Percentiles rank a stretch among this genome's conserved stretches.
Conservation (phyloP, 2,113 vertebrate species). For the Numida meleagris region DNA sequence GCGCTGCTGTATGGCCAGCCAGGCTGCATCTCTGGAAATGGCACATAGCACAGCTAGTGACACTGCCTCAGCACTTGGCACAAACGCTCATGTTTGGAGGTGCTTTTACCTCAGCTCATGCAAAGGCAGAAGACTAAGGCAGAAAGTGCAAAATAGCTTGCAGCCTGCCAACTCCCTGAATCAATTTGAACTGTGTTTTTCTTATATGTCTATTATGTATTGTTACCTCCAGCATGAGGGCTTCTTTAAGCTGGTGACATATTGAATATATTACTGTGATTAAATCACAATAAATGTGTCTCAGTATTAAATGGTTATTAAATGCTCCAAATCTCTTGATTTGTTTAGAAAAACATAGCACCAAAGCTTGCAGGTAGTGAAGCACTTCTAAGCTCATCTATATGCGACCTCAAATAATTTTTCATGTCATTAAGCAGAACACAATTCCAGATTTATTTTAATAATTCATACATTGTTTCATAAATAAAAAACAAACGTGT, state of each 20-base stretch:
- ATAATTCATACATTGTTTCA: slow-evolving; percentile 82
- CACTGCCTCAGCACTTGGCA: slow-evolving; percentile 23
- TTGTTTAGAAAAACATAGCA: slow-evolving; percentile 63
- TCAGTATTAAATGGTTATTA: slow-evolving; percentile 76
- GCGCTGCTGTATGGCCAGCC: background rate
- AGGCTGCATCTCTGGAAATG: slow-evolving; percentile 1
- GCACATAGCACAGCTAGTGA: background rate
- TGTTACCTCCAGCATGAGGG: background rate
- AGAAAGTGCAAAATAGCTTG: slow-evolving; percentile 22
- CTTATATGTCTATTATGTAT: background rate
- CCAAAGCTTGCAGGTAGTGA: slow-evolving; percentile 70
- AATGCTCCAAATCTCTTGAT: slow-evolving; percentile 72
- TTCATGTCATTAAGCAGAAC: slow-evolving; percentile 82
- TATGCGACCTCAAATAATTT: slow-evolving; percentile 78
- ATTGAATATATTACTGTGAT: slow-evolving; percentile 49
- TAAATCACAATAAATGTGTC: slow-evolving; percentile 54
- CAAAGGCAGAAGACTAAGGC: slow-evolving; percentile 12
- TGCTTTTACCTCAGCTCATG: slow-evolving; percentile 16
- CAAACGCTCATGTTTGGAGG: background rate
- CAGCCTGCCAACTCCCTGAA: slow-evolving; percentile 38
- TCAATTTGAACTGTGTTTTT: background rate
- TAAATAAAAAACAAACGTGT: slow-evolving; percentile 82
- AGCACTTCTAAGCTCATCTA: slow-evolving; percentile 72
- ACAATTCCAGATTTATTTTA: slow-evolving; percentile 76
- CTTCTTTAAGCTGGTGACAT: slow-evolving; percentile 46